These are phyloP conservation scores for Brachyrhaphis roseni DNA, from an alignment of 2,797 vertebrate species.

Conservation along the genomic window DNA sequence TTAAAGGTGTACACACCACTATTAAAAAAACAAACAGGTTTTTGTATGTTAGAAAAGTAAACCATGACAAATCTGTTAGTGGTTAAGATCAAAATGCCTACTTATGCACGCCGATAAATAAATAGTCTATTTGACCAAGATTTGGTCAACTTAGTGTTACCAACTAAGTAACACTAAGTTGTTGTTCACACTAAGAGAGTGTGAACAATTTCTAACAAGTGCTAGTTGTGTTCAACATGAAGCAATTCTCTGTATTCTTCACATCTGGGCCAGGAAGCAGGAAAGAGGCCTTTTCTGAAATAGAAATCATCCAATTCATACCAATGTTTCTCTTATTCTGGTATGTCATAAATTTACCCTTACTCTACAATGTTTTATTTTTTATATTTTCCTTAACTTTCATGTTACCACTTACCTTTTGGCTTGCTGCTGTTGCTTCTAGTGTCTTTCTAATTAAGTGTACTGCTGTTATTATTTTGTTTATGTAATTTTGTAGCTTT, in stretches of 20 bases:
- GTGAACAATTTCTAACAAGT: background rate
- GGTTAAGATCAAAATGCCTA: background rate
- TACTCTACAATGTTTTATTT: too few species aligned
- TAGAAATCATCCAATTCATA: background rate
- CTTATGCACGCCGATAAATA: background rate
- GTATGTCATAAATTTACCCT: too few species aligned
- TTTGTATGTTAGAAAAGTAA: background rate
- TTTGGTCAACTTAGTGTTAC: background rate
- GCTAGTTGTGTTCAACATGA: background rate
- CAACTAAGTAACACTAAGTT: too few species aligned
- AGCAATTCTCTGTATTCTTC: background rate
- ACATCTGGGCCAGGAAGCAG: background rate
- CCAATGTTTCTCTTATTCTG: too few species aligned
- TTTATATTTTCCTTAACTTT: too few species aligned
- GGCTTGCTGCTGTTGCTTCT: too few species aligned
- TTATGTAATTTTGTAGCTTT: too few species aligned
- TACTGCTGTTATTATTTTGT: too few species aligned
- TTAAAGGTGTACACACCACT: background rate
- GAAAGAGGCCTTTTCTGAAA: background rate
- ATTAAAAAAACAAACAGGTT: background rate
- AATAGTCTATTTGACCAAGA: background rate
- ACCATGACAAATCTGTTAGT: background rate
- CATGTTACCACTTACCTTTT: too few species aligned
- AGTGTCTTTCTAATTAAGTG: too few species aligned
- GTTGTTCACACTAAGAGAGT: too few species aligned